A percentile compares a stretch with the other conserved stretches of the same genome.
Conservation (phyloP, 2,888 invertebrate species). For the Drosophila borborema region DNA sequence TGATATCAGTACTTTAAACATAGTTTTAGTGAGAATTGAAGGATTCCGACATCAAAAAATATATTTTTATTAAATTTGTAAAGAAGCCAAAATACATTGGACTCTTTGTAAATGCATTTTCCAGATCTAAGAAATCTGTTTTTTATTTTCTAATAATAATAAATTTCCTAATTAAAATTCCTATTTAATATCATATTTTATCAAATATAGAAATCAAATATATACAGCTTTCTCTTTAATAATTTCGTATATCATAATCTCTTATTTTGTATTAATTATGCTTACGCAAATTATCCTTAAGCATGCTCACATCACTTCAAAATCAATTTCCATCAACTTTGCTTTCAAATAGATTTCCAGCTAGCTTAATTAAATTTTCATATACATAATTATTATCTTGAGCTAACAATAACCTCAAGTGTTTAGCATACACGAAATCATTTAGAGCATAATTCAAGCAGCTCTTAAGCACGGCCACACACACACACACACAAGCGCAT, state of each 20-base stretch:
- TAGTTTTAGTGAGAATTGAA: too few relatives aligned
- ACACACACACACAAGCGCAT: background rate
- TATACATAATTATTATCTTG: slow-evolving; percentile 5
- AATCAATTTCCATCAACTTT: background rate
- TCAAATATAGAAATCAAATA: too few relatives aligned
- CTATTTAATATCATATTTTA: too few relatives aligned
- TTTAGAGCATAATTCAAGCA: slow-evolving; percentile 24
- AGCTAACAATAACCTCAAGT: slow-evolving; percentile 14
- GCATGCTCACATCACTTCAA: background rate
- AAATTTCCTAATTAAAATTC: too few relatives aligned
- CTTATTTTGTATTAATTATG: background rate
- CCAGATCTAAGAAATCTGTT: too few relatives aligned
- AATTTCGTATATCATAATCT: background rate
- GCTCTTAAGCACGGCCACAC: slow-evolving; percentile 15
- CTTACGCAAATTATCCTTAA: background rate
- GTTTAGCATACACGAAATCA: slow-evolving; percentile 27
- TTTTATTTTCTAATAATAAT: too few relatives aligned
- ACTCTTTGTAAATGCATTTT: too few relatives aligned
- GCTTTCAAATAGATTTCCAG: background rate
- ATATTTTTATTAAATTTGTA: too few relatives aligned
- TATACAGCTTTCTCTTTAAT: background rate
- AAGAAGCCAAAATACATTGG: too few relatives aligned
- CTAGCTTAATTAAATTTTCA: background rate
- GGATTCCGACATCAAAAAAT: too few relatives aligned
- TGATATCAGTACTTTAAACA: too few relatives aligned